phyloP scores from a whole-genome alignment of 2,888 invertebrate genomes.

The Isotomurus palustris region DNA sequence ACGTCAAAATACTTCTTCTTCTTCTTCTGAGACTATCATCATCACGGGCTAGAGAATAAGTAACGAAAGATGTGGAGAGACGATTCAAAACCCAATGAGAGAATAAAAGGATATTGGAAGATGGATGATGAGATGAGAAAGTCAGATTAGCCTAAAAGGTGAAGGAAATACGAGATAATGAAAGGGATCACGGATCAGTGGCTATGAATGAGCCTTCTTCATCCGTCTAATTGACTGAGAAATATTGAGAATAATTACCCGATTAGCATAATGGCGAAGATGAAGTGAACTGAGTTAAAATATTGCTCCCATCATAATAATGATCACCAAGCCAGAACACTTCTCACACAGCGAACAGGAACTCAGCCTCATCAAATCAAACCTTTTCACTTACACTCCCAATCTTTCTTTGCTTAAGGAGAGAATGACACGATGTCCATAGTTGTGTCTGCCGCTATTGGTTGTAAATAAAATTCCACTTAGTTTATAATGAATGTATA shows the following conservation, averaged over 20 bases:
- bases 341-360: background rate
- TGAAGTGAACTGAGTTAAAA: constrained; percentile 13
- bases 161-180: constrained; percentile 40
- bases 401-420: background rate
- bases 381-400: background rate
- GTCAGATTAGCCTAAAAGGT: constrained; percentile 38
- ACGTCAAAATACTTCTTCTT: background rate
- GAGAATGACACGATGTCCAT: too few relatives aligned
- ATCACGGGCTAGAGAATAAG: background rate
- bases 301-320: constrained; percentile 12
- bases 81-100: background rate
- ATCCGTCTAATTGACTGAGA: constrained; percentile 33
- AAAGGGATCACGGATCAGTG: constrained; percentile 40
- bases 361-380: background rate
- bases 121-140: constrained; percentile 26
- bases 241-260: constrained; percentile 42
- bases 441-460: too few relatives aligned
- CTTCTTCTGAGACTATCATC: too few relatives aligned
- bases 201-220: constrained; percentile 28
- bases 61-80: background rate
- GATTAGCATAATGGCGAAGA: constrained; percentile 38
- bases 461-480: too few relatives aligned
- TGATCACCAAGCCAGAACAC: too few relatives aligned
- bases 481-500: too few relatives aligned
- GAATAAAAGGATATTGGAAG: background rate